Evolutionary conservation across 1,140 invertebrate species (phyloP).

Genomic region (Pantala flavescens): DNA sequence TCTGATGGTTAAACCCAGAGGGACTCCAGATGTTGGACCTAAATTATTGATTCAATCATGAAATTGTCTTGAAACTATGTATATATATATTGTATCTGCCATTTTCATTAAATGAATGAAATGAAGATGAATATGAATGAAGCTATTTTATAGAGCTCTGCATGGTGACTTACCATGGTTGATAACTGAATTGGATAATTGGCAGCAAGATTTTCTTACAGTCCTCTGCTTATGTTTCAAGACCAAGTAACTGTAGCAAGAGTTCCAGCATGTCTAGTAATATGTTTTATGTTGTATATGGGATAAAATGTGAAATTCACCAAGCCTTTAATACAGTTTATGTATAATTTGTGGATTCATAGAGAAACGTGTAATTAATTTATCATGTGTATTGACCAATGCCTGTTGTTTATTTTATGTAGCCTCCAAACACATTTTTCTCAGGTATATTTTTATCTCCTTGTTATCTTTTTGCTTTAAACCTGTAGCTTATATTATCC

Average conservation of each 20-base stretch:
- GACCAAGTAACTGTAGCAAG: neutral
- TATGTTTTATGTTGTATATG: constrained; percentile 10
- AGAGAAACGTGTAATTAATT: neutral
- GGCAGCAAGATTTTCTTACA: neutral
- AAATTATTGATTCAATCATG: neutral
- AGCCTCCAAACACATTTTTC: constrained; percentile 5
- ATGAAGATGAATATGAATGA: neutral
- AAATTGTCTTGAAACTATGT: neutral
- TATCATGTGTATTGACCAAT: constrained; percentile 7
- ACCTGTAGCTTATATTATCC: constrained; percentile 4
- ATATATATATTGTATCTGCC: constrained; percentile 3
- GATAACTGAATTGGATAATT: neutral
- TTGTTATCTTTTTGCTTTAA: neutral
- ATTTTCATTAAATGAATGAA: neutral
- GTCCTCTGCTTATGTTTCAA: neutral
- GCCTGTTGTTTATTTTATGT: constrained; percentile 7
- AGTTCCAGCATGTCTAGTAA: neutral
- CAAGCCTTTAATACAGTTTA: neutral
- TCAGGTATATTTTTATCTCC: constrained; percentile 2
- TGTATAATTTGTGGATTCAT: neutral
- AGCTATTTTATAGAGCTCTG: neutral
- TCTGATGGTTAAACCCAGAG: neutral
- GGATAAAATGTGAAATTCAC: neutral
- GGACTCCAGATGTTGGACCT: neutral
- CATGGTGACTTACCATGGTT: neutral